Evolutionary conservation across 1,140 invertebrate species (phyloP), one percentile per base, ranked within the genome.

Genomic region (Asbolus verrucosus): DNA sequence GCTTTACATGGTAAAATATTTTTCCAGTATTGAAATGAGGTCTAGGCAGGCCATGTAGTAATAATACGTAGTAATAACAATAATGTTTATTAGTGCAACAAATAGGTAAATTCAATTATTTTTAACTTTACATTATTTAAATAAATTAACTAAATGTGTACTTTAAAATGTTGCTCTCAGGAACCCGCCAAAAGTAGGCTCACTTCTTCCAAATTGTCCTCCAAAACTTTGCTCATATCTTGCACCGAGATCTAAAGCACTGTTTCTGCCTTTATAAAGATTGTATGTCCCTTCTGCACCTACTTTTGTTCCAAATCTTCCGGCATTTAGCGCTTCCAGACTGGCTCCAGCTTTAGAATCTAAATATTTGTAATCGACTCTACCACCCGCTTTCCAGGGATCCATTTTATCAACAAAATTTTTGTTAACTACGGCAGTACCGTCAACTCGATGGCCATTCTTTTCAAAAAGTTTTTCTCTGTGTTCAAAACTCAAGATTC

Each of bases 141-240:
- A n/a, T n/a, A n/a, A n/a, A n/a, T n/a, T n/a, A n/a, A n/a, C n/a
- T n/a, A n/a, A n/a, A n/a, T n/a, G n/a, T n/a, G n/a, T n/a, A n/a
- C n/a, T n/a, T 46, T 46, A 41, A 41, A 41, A 41, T 14, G 2
- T 41, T 15, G n/a, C 39, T 41, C 39, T 13, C 2, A 41, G 2
- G 39, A 41, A 41, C 0, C 39, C 39, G 1, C 39, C 39, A 41
- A 41, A 41, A n/a, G 15, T 14, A 1, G 39, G 39, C 6, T 41
- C 39, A 14, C 39, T 41, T 6, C 14, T 13, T 1, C 39, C 39
- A 13, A 13, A 13, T 8, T 1, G 39, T 41, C 39, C 39, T 14
- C 39, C 39, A 6, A 41, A 41, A 6, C 39, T 1, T 16, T 41
- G 39, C 0, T 14, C 39, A 15, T 41, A 41, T 1, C 13, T 41